A percentile compares a stretch with the other conserved stretches of the same genome.
These are phyloP conservation scores for Zaprionus lineosus DNA, from an alignment of 2,888 invertebrate species.

Conservation along the genomic window DNA sequence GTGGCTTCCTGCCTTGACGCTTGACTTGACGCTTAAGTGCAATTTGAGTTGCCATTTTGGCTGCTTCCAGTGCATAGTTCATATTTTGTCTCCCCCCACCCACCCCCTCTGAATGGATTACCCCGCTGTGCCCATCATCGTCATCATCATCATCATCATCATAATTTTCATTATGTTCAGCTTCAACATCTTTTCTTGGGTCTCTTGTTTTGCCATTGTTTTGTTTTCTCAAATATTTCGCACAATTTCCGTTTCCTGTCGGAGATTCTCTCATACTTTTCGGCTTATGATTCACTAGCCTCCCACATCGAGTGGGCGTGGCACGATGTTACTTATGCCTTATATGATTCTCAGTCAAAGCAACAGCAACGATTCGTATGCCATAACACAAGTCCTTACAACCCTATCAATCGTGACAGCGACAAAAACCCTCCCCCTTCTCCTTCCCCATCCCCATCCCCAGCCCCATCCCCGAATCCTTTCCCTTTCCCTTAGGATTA, in stretches of 20 bases:
- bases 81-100: background rate
- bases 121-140: too few species aligned
- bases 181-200: constrained; percentile 31
- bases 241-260: constrained; percentile 77
- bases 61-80: constrained; percentile 22
- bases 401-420: too few species aligned
- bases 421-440: background rate
- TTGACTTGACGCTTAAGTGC: constrained; percentile 73
- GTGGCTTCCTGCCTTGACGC: constrained; percentile 69
- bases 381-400: background rate
- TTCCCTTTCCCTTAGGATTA: background rate
- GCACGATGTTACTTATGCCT: constrained; percentile 1
- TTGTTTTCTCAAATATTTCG: constrained; percentile 58
- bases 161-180: background rate
- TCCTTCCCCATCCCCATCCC: constrained; percentile 5
- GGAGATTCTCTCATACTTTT: constrained; percentile 30
- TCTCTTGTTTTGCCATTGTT: constrained; percentile 54
- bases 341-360: constrained; percentile 60
- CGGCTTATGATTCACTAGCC: constrained; percentile 55
- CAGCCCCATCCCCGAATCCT: constrained; percentile 8
- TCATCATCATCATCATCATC: background rate
- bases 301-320: background rate
- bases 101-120: too few species aligned
- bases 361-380: constrained; percentile 1
- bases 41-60: constrained; percentile 72